Conservation (phyloP, 2,113 vertebrate species). For the Sturnus vulgaris region DNA sequence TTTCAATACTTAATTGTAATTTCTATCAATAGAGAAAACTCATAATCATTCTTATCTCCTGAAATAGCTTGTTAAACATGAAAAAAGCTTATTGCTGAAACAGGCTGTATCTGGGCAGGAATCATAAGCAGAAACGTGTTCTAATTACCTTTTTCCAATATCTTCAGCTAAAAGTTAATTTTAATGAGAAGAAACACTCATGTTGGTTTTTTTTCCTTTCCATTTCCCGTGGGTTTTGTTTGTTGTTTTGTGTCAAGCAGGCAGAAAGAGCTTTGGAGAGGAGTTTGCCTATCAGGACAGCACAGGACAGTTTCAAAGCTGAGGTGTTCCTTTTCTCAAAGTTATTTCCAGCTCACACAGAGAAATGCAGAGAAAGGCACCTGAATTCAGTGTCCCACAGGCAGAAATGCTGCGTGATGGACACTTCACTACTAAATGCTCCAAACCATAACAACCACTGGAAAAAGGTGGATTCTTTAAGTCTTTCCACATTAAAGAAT, state of each 20-base stretch:
- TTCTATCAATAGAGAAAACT: conserved; percentile 28
- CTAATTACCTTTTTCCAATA: conserved; percentile 23
- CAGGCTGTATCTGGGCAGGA: background rate
- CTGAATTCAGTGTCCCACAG: background rate
- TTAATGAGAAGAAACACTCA: background rate
- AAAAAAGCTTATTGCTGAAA: conserved; percentile 11
- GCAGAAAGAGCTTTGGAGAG: background rate
- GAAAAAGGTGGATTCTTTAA: background rate
- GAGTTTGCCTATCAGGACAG: background rate
- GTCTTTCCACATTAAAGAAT: background rate
- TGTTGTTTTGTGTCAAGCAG: background rate
- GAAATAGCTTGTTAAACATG: conserved; percentile 30
- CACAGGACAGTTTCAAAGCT: background rate
- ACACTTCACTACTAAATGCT: accelerated
- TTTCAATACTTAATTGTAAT: conserved; percentile 39
- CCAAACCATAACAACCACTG: background rate
- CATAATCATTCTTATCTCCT: conserved; percentile 39
- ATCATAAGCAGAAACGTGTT: background rate
- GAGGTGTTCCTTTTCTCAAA: background rate
- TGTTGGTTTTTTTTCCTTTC: background rate
- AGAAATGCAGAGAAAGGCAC: background rate
- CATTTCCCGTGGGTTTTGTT: background rate
- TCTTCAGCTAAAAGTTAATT: background rate
- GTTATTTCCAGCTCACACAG: background rate
- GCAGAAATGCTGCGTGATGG: background rate